These are phyloP conservation scores for Brachylomia viminalis DNA, from an alignment of 2,888 invertebrate genomes.

Conservation along the genomic window DNA sequence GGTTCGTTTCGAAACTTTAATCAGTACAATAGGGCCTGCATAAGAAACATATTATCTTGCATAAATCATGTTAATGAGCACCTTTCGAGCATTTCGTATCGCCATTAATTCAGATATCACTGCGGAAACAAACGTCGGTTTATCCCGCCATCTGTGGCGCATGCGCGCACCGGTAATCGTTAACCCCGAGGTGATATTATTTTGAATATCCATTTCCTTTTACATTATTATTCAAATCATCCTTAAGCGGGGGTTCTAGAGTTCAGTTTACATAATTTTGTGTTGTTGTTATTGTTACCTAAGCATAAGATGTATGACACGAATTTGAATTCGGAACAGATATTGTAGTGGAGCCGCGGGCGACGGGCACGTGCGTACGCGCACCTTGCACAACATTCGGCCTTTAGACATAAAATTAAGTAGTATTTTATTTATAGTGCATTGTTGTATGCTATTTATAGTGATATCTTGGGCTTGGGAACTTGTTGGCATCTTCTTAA, in stretches of 20 bases:
- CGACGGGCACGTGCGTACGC: slow-evolving; percentile 88
- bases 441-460: slow-evolving; percentile 73
- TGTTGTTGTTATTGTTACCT: slow-evolving; percentile 75
- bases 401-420: slow-evolving; percentile 80
- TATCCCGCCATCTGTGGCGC: slow-evolving; percentile 89
- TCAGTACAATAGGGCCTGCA: slow-evolving; percentile 81
- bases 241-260: slow-evolving; percentile 82
- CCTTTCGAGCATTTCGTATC: slow-evolving; percentile 89
- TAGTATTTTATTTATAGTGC: slow-evolving; percentile 80
- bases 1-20: slow-evolving; percentile 78
- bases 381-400: slow-evolving; percentile 88
- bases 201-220: slow-evolving; percentile 89
- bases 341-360: slow-evolving; percentile 85
- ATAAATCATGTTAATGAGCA: slow-evolving; percentile 90
- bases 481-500: slow-evolving; percentile 60
- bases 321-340: slow-evolving; percentile 88
- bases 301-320: slow-evolving; percentile 89
- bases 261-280: slow-evolving; percentile 83
- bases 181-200: slow-evolving; percentile 91
- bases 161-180: slow-evolving; percentile 90
- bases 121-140: slow-evolving; percentile 91
- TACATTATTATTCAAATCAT: slow-evolving; percentile 87
- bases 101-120: slow-evolving; percentile 91
- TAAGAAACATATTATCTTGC: slow-evolving; percentile 87
- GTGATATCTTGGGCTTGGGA: slow-evolving; percentile 50